phyloP scores from a whole-genome alignment of 2,113 vertebrate genomes.

The Gavia stellata region DNA sequence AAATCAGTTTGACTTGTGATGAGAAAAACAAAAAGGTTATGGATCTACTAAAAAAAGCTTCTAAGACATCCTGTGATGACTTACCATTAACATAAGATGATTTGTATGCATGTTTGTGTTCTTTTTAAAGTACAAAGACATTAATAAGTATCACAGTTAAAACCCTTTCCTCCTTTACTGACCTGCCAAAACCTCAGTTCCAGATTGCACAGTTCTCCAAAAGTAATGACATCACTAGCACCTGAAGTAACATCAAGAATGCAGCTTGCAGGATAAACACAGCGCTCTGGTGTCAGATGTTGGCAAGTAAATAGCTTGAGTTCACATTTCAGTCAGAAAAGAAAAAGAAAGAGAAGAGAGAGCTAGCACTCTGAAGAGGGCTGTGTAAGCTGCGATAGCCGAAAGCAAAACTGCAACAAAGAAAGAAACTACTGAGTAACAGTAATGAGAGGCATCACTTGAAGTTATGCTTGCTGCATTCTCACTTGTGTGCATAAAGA shows the following conservation, averaged over 20 bases:
- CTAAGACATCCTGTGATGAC: neutral
- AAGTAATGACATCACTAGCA: conserved; percentile 2
- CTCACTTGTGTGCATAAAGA: neutral
- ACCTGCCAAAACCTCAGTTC: conserved; percentile 26
- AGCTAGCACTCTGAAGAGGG: neutral
- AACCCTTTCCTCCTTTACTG: conserved; percentile 32
- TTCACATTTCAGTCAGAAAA: conserved; percentile 31
- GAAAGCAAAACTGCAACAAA: neutral
- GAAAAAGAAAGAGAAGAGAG: neutral
- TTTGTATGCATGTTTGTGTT: neutral
- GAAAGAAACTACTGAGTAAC: neutral
- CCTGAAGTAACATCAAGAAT: neutral
- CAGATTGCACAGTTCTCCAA: neutral
- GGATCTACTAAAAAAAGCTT: neutral
- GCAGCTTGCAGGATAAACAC: conserved; percentile 3
- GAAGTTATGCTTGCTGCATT: neutral
- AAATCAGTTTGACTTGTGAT: neutral
- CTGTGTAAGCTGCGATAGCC: neutral
- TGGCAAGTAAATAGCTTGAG: conserved; percentile 3
- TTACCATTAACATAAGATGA: neutral
- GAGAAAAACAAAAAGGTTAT: neutral
- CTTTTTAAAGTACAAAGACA: neutral
- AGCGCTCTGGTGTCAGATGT: neutral
- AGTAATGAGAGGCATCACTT: neutral
- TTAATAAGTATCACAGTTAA: neutral